These are phyloP conservation scores for Papilio polyxenes DNA, from an alignment of 1,140 invertebrate species.

Conservation along the genomic window DNA sequence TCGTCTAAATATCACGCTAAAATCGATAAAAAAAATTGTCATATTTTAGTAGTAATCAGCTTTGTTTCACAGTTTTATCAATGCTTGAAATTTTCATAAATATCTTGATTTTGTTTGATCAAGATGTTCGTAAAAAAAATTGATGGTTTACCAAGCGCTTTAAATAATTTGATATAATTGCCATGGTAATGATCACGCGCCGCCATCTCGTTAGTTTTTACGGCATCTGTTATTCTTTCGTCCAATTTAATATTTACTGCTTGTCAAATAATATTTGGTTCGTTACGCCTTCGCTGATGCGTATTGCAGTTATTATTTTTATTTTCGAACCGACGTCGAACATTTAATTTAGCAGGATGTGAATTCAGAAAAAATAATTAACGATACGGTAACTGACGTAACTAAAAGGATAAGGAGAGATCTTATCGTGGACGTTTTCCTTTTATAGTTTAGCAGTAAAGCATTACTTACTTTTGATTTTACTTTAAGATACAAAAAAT, in stretches of 20 bases:
- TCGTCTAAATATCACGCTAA: no score
- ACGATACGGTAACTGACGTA: conserved; percentile 18
- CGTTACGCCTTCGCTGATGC: conserved; percentile 53
- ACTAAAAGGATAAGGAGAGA: conserved; percentile 4
- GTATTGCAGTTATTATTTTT: conserved; percentile 56
- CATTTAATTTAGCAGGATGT: conserved; percentile 38
- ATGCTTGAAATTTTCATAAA: background rate
- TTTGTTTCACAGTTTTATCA: background rate
- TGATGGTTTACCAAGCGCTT: background rate
- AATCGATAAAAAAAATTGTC: background rate
- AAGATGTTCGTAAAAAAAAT: background rate
- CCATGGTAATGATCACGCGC: conserved; percentile 54
- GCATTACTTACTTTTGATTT: background rate
- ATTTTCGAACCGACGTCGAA: conserved; percentile 53
- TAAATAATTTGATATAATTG: conserved; percentile 34
- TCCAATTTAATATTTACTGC: conserved; percentile 68
- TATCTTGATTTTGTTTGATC: background rate
- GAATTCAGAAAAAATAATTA: conserved; percentile 15
- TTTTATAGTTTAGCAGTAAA: background rate
- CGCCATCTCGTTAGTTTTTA: conserved; percentile 54
- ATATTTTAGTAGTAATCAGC: background rate
- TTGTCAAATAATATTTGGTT: conserved; percentile 65
- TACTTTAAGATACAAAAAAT: background rate
- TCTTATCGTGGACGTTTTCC: background rate
- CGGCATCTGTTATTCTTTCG: conserved; percentile 56